Evolutionary conservation across 2,797 vertebrate genomes (phyloP), one percentile per base, ranked within the genome.

Genomic region (Sarcophilus harrisii): DNA sequence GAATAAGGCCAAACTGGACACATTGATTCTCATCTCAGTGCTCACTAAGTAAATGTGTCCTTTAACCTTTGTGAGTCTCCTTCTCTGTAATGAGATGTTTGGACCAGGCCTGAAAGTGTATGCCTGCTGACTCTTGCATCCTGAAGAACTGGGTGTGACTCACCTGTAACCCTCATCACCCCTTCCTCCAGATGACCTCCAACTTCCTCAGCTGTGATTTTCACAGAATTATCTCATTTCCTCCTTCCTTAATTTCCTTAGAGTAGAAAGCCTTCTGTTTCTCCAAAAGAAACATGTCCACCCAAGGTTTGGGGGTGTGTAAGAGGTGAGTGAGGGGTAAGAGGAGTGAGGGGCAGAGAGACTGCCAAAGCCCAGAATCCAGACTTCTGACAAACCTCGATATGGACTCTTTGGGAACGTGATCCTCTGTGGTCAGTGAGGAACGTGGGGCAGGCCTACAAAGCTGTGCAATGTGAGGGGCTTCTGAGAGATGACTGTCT

Each of bases 261-360:
- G 18, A 29, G 21, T 29, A 54, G 0, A 0, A 1, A 58, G 30
- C 92, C 27, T 0, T 90, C 32, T 3, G 16, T 52, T 4, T 58
- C 92, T 30, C 38, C 29, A 11, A 32, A 2, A 9, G 3, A 5
- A 58, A 28, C 62, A 16, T 13, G 38, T 16, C 3, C 57, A 91
- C 3, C 21, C 6, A 32, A 9, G 54, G 49, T 2, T 13, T 89
- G 81, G 90, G 90, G 54, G 28, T 52, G 28, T 52, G 18, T 8
- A 5, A 28, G 54, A 5, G 21, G 45, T 8, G 45, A 45, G 58
- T 8, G 32, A n/a, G 11, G 55, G 4, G 16, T 6, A 16, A 54
- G 38, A 14, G 14, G 14, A n/a, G n/a, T n/a, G n/a, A n/a, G n/a
- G n/a, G n/a, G n/a, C n/a, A n/a, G n/a, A n/a, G n/a, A 16, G 0